Conservation (phyloP, 2,797 vertebrate genomes). For the Morus bassanus region DNA sequence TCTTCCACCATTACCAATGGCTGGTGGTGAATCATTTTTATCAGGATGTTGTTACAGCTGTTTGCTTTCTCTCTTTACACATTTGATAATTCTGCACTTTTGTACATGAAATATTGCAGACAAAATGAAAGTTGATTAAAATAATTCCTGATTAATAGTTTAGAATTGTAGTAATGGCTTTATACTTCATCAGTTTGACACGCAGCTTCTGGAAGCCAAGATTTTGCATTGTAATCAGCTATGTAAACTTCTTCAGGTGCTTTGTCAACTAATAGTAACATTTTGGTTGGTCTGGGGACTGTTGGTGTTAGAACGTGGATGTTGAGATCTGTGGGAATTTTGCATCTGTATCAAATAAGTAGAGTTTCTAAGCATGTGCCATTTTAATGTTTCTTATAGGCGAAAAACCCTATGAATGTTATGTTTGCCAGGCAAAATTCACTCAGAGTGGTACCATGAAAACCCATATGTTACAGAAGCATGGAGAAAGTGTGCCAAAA, state of each 20-base stretch:
- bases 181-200: not conserved
- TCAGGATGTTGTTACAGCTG: not conserved
- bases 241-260: not conserved
- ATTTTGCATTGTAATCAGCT: not conserved
- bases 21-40: not conserved
- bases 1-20: not conserved
- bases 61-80: not conserved
- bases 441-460: constrained; percentile 73
- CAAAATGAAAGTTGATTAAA: not conserved
- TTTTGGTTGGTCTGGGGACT: not conserved
- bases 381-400: constrained; percentile 32
- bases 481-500: constrained; percentile 65
- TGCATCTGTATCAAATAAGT: not conserved
- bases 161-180: not conserved
- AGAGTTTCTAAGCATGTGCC: not conserved
- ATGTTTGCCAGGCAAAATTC: constrained; percentile 65
- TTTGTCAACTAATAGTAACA: not conserved
- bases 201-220: not conserved
- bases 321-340: not conserved
- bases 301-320: not conserved
- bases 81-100: not conserved
- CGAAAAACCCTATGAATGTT: constrained; percentile 71
- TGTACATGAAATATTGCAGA: not conserved
- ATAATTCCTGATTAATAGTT: not conserved
- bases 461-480: constrained; percentile 65